A percentile compares a stretch with the other conserved stretches of the same genome.
phyloP scores from a whole-genome alignment of 2,797 vertebrate species.

The Podarcis lilfordi region DNA sequence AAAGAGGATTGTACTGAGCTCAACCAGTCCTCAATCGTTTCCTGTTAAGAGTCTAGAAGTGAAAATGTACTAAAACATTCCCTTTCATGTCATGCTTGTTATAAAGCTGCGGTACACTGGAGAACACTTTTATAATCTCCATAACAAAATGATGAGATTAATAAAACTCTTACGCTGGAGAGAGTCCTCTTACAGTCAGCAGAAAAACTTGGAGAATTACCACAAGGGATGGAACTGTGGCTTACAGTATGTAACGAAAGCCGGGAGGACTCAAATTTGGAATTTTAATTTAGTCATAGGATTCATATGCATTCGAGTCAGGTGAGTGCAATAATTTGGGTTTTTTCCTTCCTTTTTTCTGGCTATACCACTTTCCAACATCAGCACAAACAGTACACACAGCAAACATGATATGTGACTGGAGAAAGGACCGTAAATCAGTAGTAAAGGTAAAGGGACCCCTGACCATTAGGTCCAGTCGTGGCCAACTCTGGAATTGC shows the following conservation, averaged over 20 bases:
- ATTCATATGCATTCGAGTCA: not conserved
- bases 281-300: not conserved
- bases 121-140: not conserved
- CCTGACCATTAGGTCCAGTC: too few species aligned
- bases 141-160: not conserved
- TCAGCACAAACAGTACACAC: not conserved
- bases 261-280: not conserved
- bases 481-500: too few species aligned
- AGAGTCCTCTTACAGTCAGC: not conserved
- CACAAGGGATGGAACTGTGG: not conserved
- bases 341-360: not conserved
- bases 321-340: not conserved
- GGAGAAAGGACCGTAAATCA: too few species aligned
- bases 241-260: not conserved
- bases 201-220: not conserved
- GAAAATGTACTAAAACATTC: not conserved
- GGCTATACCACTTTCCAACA: not conserved
- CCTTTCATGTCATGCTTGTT: not conserved
- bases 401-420: not conserved
- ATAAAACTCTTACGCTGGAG: not conserved
- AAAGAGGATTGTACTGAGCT: slow-evolving; percentile 8
- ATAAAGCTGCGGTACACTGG: not conserved
- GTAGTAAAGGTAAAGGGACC: too few species aligned
- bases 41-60: slow-evolving; percentile 7
- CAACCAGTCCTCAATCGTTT: slow-evolving; percentile 5